Evolutionary conservation across 92 coral and sea anemone genomes (phyloP).

Genomic region (Meandrina meandrites): DNA sequence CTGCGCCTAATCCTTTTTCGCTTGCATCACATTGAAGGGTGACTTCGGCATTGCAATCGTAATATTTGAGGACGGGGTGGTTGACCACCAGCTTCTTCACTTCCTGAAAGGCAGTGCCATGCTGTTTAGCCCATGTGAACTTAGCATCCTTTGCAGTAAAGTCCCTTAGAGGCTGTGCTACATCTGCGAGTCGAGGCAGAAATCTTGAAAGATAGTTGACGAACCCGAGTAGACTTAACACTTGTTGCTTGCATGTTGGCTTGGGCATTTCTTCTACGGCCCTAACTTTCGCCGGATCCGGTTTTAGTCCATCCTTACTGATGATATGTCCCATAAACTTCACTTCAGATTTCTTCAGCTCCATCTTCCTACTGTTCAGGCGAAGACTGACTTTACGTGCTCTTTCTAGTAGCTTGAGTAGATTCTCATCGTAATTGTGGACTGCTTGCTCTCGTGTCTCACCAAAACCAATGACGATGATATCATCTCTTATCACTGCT

Average conservation of each 20-base stretch:
- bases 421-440: slow-evolving; percentile 25
- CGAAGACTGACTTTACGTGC: slow-evolving; percentile 21
- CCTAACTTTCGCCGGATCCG: slow-evolving; percentile 44
- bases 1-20: slow-evolving; percentile 44
- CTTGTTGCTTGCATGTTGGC: slow-evolving; percentile 33
- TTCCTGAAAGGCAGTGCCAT: slow-evolving; percentile 53
- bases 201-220: slow-evolving; percentile 55
- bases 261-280: slow-evolving; percentile 40
- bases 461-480: slow-evolving; percentile 54
- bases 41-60: slow-evolving; percentile 27
- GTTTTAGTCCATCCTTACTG: slow-evolving; percentile 34
- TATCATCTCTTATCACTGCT: slow-evolving; percentile 51
- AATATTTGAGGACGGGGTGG: slow-evolving; percentile 36
- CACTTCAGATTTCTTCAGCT: slow-evolving; percentile 31
- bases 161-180: slow-evolving; percentile 53
- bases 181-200: slow-evolving; percentile 48
- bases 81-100: slow-evolving; percentile 38
- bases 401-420: slow-evolving; percentile 19
- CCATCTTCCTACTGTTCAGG: slow-evolving; percentile 29
- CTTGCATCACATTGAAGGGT: slow-evolving; percentile 25
- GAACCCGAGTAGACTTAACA: slow-evolving; percentile 57
- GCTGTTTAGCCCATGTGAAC: slow-evolving; percentile 52
- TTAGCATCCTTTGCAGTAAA: slow-evolving; percentile 39
- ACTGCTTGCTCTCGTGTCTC: slow-evolving; percentile 38
- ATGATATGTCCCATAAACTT: slow-evolving; percentile 42